These are phyloP conservation scores for Psittacara wagleri DNA, from an alignment of 2,113 vertebrate genomes.

Conservation along the genomic window DNA sequence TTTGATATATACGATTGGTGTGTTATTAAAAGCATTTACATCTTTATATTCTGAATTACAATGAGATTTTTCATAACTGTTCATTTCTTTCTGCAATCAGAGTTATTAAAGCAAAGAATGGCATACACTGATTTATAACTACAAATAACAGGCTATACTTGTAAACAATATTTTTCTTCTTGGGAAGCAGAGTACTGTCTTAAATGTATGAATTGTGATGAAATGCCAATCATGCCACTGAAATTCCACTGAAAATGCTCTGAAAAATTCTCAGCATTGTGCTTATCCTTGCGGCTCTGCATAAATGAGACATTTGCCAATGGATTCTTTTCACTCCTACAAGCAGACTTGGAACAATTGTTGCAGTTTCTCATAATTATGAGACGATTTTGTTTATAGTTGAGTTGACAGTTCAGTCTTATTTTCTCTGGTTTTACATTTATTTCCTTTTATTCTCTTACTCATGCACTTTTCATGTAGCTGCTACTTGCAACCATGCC, in stretches of 20 bases:
- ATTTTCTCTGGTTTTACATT: neutral
- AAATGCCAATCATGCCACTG: neutral
- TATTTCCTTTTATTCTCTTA: neutral
- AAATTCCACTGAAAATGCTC: neutral
- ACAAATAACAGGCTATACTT: neutral
- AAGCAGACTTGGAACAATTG: neutral
- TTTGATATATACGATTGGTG: neutral
- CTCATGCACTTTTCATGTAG: neutral
- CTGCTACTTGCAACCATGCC: neutral
- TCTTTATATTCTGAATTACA: neutral
- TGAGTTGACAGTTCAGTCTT: neutral
- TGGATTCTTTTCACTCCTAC: conserved; percentile 6
- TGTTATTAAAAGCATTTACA: conserved; percentile 1
- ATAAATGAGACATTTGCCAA: neutral
- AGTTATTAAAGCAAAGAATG: neutral
- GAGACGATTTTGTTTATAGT: neutral
- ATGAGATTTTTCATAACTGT: neutral
- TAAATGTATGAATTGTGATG: neutral
- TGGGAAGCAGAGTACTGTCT: neutral
- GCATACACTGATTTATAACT: neutral
- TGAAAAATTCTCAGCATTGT: neutral
- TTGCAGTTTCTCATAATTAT: neutral
- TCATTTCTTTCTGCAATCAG: neutral
- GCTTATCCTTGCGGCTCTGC: neutral
- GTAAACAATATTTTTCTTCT: neutral